A percentile compares a stretch with the other conserved stretches of the same genome.
Evolutionary conservation across 2,888 invertebrate genomes (phyloP).

Genomic region (Sinodicranocentrus sp.): DNA sequence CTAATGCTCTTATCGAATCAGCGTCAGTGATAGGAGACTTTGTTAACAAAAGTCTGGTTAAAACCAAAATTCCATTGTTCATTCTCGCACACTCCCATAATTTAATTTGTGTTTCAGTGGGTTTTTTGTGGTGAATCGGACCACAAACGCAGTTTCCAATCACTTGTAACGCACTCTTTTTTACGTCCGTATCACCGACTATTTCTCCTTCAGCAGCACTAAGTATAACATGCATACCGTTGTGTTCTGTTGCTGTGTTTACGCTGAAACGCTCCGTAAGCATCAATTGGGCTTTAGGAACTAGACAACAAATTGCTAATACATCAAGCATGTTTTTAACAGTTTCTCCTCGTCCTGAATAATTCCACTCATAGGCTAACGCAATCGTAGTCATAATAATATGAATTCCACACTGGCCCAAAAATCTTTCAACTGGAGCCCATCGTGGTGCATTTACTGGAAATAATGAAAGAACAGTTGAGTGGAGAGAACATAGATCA

Average conservation of each 20-base stretch:
- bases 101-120: constrained; percentile 89
- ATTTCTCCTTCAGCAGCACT: constrained; percentile 95
- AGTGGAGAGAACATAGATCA: constrained; percentile 58
- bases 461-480: constrained; percentile 56
- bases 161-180: constrained; percentile 85
- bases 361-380: constrained; percentile 95
- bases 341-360: constrained; percentile 90
- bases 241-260: constrained; percentile 86
- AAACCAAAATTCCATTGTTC: constrained; percentile 97
- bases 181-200: constrained; percentile 83
- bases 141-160: constrained; percentile 97
- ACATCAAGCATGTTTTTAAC: constrained; percentile 91
- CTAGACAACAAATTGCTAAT: constrained; percentile 92
- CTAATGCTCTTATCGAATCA: constrained; percentile 94
- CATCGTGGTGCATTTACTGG: constrained; percentile 81
- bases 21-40: constrained; percentile 96
- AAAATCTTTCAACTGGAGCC: constrained; percentile 93
- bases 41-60: constrained; percentile 72
- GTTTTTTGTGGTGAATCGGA: constrained; percentile 87
- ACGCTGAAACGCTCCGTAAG: constrained; percentile 81
- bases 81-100: constrained; percentile 96
- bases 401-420: constrained; percentile 80
- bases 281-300: constrained; percentile 85
- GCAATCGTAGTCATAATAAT: constrained; percentile 92
- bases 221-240: constrained; percentile 89